These are phyloP conservation scores for Galago senegalensis DNA, from an alignment of 2,797 vertebrate species.

Conservation along the genomic window DNA sequence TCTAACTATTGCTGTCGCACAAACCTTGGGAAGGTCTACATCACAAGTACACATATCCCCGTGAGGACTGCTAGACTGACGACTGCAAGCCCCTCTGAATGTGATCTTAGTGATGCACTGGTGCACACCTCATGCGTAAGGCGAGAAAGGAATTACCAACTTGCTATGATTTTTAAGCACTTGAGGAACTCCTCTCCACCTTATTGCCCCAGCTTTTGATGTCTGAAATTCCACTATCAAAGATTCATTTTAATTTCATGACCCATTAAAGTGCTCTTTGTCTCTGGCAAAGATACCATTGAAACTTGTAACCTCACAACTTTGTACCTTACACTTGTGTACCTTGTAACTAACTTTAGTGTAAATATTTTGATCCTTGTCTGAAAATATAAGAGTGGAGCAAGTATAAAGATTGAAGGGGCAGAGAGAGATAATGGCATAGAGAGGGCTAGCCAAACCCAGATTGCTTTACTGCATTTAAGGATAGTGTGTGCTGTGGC, in stretches of 20 bases:
- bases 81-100: neutral
- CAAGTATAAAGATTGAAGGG: neutral
- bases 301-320: neutral
- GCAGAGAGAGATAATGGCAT: neutral
- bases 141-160: neutral
- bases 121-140: neutral
- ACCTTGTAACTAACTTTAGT: neutral
- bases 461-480: neutral
- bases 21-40: neutral
- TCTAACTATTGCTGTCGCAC: neutral
- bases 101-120: neutral
- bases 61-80: neutral
- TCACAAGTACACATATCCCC: neutral
- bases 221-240: neutral
- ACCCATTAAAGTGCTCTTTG: slow-evolving; percentile 29
- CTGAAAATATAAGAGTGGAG: slow-evolving; percentile 30
- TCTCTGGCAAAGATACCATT: neutral
- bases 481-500: neutral
- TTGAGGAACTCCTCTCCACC: neutral
- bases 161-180: neutral
- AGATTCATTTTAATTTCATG: slow-evolving; percentile 47
- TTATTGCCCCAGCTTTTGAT: neutral
- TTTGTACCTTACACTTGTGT: neutral
- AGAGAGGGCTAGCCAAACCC: neutral
- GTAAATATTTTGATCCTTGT: slow-evolving; percentile 49